Percentiles rank a stretch among this genome's conserved stretches.
phyloP scores from a whole-genome alignment of 2,797 vertebrate genomes.

The Anableps anableps region DNA sequence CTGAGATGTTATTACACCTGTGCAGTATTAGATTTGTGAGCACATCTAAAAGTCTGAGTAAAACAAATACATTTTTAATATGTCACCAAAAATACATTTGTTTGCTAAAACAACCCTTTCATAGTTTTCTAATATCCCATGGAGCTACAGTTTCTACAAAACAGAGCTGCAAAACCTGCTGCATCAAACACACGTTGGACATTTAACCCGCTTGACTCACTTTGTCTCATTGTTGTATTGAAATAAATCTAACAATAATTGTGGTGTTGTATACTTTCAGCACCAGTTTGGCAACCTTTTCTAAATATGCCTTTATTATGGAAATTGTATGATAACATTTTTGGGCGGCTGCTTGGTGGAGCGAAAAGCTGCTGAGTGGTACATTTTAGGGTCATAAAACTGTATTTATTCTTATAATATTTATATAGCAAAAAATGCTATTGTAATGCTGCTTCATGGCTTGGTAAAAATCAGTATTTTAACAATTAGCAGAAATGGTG shows the following conservation, averaged over 20 bases:
- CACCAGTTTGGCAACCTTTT: neutral
- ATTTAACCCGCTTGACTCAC: neutral
- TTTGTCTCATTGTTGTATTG: neutral
- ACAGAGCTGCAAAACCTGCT: neutral
- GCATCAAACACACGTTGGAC: neutral
- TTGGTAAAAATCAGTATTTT: neutral
- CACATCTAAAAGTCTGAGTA: neutral
- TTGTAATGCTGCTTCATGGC: neutral
- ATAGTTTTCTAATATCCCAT: neutral
- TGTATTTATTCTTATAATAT: neutral
- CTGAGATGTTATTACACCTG: slow-evolving; percentile 22
- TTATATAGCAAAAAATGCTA: neutral
- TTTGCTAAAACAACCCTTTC: neutral
- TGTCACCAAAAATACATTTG: neutral
- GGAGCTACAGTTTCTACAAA: neutral
- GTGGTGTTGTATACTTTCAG: neutral
- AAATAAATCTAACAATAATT: neutral
- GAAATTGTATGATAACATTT: neutral
- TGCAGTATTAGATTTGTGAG: neutral
- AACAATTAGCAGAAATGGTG: neutral
- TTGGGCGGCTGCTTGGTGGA: neutral
- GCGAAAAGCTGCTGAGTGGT: neutral
- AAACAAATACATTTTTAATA: neutral
- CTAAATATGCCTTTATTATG: neutral
- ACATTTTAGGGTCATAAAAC: neutral